Evolutionary conservation across 2,113 vertebrate species (phyloP).

Genomic region (Psittacara wagleri): DNA sequence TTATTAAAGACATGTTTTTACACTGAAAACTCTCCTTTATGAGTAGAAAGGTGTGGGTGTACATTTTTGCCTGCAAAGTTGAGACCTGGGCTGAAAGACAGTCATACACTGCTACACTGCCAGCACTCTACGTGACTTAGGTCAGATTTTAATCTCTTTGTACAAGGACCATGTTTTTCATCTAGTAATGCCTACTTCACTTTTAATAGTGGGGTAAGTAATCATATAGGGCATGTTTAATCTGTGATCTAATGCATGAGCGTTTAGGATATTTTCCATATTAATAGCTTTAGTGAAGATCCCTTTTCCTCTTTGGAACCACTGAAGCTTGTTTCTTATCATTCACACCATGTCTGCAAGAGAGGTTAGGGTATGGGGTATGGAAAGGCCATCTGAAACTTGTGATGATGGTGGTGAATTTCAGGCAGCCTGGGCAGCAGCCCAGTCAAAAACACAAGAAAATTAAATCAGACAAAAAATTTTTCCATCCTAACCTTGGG

Average conservation of each 20-base stretch:
- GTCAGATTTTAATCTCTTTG: constrained; percentile 38
- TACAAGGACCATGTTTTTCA: not conserved
- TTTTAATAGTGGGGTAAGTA: not conserved
- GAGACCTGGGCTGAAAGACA: not conserved
- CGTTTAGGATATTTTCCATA: not conserved
- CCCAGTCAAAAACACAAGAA: not conserved
- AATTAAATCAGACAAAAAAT: not conserved
- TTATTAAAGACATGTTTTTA: not conserved
- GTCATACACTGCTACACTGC: not conserved
- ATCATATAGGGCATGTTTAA: constrained; percentile 5
- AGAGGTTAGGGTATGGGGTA: not conserved
- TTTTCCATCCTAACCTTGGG: not conserved
- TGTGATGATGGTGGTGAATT: not conserved
- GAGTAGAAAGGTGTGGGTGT: not conserved
- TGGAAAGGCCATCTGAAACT: not conserved
- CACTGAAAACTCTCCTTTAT: not conserved
- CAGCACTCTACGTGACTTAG: not conserved
- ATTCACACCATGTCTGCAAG: not conserved
- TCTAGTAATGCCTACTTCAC: not conserved
- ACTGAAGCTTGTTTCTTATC: not conserved
- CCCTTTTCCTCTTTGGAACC: not conserved
- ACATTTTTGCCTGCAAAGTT: not conserved
- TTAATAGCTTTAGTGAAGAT: not conserved
- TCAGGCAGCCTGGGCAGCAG: not conserved
- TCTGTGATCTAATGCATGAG: not conserved